Percentiles rank a stretch among this genome's conserved stretches.
Conservation (phyloP, 2,888 invertebrate species). For the Leptogaster cylindrica region DNA sequence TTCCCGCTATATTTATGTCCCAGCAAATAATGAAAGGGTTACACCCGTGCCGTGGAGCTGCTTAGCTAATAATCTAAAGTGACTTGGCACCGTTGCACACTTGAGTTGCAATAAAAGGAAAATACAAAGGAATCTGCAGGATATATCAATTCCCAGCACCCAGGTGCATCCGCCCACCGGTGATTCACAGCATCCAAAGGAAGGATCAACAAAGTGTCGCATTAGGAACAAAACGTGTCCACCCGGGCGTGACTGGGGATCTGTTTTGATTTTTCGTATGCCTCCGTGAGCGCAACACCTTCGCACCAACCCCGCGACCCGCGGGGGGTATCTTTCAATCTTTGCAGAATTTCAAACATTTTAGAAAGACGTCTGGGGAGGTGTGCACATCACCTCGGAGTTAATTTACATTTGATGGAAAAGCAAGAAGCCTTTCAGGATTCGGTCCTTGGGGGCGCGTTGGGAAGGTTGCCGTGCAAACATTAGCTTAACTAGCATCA, state of each 20-base stretch:
- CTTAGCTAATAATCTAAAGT: constrained; percentile 41
- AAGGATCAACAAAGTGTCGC: constrained; percentile 16
- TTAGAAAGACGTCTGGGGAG: constrained; percentile 23
- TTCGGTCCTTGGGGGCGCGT: neutral
- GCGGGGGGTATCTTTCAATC: constrained; percentile 3
- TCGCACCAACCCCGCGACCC: neutral
- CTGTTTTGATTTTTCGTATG: constrained; percentile 36
- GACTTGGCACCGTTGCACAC: constrained; percentile 26
- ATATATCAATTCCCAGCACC: constrained; percentile 8
- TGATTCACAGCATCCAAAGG: neutral
- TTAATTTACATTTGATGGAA: constrained; percentile 29
- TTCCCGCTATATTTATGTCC: too few species aligned
- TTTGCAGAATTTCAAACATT: constrained; percentile 7
- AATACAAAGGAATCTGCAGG: neutral
- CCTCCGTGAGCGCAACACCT: constrained; percentile 21
- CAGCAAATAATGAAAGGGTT: neutral
- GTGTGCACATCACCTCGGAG: constrained; percentile 9
- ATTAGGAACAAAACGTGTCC: constrained; percentile 38
- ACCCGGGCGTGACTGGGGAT: constrained; percentile 38
- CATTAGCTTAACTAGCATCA: constrained; percentile 29
- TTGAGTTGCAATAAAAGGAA: constrained; percentile 7
- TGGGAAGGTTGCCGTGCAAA: neutral
- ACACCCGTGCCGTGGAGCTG: neutral
- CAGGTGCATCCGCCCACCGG: neutral
- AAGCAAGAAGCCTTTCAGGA: neutral